Base-by-base conservation (phyloP, 2,888 invertebrate species). In the Andrena fulva region DNA sequence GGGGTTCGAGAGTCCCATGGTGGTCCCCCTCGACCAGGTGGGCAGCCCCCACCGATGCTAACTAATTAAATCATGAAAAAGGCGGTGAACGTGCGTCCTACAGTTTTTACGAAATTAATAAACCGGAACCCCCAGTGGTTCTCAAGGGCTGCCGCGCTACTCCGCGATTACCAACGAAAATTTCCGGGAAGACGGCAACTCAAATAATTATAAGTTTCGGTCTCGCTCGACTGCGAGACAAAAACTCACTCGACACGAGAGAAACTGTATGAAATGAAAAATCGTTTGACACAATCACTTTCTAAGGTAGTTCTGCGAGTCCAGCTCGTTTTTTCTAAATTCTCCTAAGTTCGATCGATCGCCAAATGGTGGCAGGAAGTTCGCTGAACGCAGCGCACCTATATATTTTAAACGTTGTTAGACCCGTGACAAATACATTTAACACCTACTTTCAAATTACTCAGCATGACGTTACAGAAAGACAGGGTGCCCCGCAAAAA, bases 61-160 rank as follows among this genome's bases (percentile, higher is more conserved):
- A 87, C 89, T 88, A 87, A 89, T 90, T 90, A 88, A 87, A 87
- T 88, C 88, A 85, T 86, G 87, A 89, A 90, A 86, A 89, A 85
- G 84, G 85, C 87, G 86, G 82, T 75, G 86, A 88, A 82, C 82
- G 84, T 85, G 85, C 87, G 80, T 86, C 85, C 85, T 59, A 82
- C 77, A 82, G 76, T 85, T 86, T 85, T 87, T 87, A 85, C 80
- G 70, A 86, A 87, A 89, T 87, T 89, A 88, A 90, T 88, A 90
- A 90, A 86, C 85, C 86, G 87, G 84, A 89, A 89, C 89, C 82
- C 56, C 24, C 85, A 85, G 85, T 72, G 85, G 83, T 77, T 85
- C 85, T 85, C 85, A 84, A 10, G 50, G n/a, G 12, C 24, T 35
- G 16, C 50, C 54, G 4, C 48, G 1, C 2, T n/a, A 10, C 50